A percentile compares a stretch with the other conserved stretches of the same genome.
Conservation (phyloP, 2,888 invertebrate species). For the Synanthedon myopaeformis region DNA sequence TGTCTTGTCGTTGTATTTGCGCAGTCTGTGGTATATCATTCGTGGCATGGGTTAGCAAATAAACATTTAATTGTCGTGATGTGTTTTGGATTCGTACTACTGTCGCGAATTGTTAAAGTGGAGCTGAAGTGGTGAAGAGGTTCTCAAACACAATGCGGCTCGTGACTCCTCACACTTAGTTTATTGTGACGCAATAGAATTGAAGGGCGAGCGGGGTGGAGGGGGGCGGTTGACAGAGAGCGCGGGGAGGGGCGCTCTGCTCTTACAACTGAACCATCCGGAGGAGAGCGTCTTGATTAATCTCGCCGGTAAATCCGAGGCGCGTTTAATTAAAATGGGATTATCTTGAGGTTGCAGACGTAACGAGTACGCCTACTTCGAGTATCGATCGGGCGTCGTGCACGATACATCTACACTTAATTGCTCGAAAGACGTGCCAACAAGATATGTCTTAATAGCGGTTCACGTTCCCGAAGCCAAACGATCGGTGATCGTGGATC, state of each 20-base stretch:
- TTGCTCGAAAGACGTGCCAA: neutral
- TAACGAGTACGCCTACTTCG: neutral
- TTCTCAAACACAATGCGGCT: neutral
- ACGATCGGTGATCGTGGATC: neutral
- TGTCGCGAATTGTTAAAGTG: too few species aligned
- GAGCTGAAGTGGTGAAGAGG: too few species aligned
- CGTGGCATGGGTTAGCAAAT: too few species aligned
- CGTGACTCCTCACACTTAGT: conserved; percentile 6
- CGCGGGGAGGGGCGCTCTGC: conserved; percentile 1
- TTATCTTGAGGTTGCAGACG: conserved; percentile 38
- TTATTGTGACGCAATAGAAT: conserved; percentile 11
- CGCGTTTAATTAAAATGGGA: conserved; percentile 56
- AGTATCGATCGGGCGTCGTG: neutral
- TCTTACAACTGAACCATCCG: conserved; percentile 4
- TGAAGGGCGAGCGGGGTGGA: conserved; percentile 7
- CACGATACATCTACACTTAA: neutral
- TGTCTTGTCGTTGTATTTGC: too few species aligned
- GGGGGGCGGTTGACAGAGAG: neutral
- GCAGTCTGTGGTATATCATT: too few species aligned
- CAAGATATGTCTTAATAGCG: neutral
- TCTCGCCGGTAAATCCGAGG: conserved; percentile 36
- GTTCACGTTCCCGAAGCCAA: neutral
- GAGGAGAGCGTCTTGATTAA: conserved; percentile 41
- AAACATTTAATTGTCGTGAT: too few species aligned
- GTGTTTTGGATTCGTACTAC: too few species aligned